Percentiles rank a stretch among this genome's conserved stretches.
Evolutionary conservation across 2,797 vertebrate species (phyloP).

Genomic region (Falco rusticolus): DNA sequence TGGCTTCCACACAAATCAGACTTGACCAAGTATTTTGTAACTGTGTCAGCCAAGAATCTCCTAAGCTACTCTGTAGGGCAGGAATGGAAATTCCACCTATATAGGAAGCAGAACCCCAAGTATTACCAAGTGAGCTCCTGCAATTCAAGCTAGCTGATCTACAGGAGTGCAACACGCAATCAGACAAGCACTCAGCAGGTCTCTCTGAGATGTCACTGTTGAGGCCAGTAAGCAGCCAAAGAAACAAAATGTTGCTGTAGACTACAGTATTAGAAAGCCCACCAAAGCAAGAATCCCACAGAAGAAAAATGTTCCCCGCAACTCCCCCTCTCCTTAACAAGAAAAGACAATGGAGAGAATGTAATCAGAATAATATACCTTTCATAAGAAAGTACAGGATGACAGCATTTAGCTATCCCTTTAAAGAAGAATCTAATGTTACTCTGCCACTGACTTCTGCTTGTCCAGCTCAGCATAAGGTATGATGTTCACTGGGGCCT

Average conservation of each 20-base stretch:
- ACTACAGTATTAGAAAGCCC: not conserved
- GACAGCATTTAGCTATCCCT: not conserved
- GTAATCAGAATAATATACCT: not conserved
- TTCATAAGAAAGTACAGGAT: not conserved
- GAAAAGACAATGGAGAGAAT: not conserved
- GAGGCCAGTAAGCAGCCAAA: not conserved
- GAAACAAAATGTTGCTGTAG: not conserved
- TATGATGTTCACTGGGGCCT: not conserved
- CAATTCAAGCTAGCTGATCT: not conserved
- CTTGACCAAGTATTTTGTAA: not conserved
- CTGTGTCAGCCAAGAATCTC: not conserved
- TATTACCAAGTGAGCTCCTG: not conserved
- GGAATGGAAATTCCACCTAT: not conserved
- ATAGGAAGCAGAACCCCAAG: not conserved
- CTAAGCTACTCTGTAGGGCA: not conserved
- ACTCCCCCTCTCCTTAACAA: accelerated
- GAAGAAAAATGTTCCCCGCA: not conserved
- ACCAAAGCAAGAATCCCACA: not conserved
- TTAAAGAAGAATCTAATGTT: not conserved
- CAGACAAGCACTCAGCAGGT: not conserved
- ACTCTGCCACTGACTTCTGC: not conserved
- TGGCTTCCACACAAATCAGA: not conserved
- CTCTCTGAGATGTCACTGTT: not conserved
- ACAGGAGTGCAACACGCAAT: not conserved
- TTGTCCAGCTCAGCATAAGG: not conserved